Evolutionary conservation across 1,140 invertebrate species (phyloP), one percentile per base, ranked within the genome.

Genomic region (Anastrepha ludens): DNA sequence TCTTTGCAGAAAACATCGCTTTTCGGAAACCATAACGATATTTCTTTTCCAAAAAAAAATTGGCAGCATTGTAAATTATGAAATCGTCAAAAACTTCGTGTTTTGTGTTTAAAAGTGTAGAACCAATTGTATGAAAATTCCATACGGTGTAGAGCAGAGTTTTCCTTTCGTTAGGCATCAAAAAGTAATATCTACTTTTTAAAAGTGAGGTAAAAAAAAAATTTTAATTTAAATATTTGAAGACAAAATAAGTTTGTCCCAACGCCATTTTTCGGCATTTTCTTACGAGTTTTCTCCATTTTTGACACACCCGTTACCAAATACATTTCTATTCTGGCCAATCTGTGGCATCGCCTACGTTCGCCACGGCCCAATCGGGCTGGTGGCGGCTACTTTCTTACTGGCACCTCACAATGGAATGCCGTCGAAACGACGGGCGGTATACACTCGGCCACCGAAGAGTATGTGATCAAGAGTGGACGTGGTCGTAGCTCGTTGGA

Each of bases 281-380:
- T 29, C 29, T 29, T 29, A 29, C 29, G 29, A 29, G 0, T 29
- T 29, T 29, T 29, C 29, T 29, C 5, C 50, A 58, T 55, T 47
- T 44, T 15, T 17, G 13, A 29, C n/a, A 13, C 1, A 47, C 20
- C 29, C 60, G 17, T 85, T n/a, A 55, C 41, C 60, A 13, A 29
- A 29, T 59, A 86, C 50, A 78, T 89, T 87, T 89, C 90, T 88
- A 90, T 81, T 90, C 86, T 91, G 90, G 90, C 90, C 92, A 93
- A 93, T 92, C 92, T 93, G 92, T 93, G 91, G 92, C 91, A 91
- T 87, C 91, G 92, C 87, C 88, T 93, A 88, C 92, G 92, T 89
- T 92, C 92, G 92, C 92, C 92, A 91, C 92, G 91, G 92, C 92
- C 92, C 92, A 91, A 92, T 88, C 90, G 92, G 92, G 92, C 91